These are phyloP conservation scores for Psylliodes chrysocephalus DNA, from an alignment of 2,888 invertebrate genomes.

Conservation along the genomic window DNA sequence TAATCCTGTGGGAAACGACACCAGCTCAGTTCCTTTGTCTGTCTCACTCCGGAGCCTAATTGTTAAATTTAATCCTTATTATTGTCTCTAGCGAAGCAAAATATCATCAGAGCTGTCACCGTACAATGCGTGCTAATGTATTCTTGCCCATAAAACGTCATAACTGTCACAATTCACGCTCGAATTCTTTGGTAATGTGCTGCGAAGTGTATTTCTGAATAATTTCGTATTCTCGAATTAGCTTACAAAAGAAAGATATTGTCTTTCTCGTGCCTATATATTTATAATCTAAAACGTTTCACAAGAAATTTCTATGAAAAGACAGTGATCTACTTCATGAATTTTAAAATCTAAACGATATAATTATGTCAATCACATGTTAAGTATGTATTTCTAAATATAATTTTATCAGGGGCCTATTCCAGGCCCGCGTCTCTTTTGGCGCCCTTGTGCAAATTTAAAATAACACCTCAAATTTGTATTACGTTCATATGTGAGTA, in stretches of 20 bases:
- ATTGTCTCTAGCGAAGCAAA: constrained; percentile 62
- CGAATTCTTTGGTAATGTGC: constrained; percentile 39
- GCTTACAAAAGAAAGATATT: constrained; percentile 9
- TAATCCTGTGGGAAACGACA: constrained; percentile 64
- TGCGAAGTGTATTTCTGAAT: constrained; percentile 36
- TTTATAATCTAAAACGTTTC: no score
- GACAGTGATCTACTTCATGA: no score
- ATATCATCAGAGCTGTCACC: constrained; percentile 60
- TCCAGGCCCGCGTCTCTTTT: no score
- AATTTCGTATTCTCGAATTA: constrained; percentile 37
- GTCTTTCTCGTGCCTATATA: background rate
- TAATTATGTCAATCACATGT: no score
- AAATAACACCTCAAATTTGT: no score
- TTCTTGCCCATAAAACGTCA: constrained; percentile 57
- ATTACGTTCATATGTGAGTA: no score
- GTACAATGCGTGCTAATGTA: constrained; percentile 57
- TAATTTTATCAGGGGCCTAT: no score
- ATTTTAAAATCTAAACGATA: no score
- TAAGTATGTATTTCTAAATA: no score
- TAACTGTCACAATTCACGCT: constrained; percentile 52
- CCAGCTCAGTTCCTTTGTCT: constrained; percentile 56
- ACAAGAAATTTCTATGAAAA: no score
- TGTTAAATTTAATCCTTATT: constrained; percentile 64
- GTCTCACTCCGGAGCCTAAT: constrained; percentile 59
- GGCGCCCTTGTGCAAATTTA: no score